Evolutionary conservation across 2,797 vertebrate genomes (phyloP).

Genomic region (Chaunax sp.): DNA sequence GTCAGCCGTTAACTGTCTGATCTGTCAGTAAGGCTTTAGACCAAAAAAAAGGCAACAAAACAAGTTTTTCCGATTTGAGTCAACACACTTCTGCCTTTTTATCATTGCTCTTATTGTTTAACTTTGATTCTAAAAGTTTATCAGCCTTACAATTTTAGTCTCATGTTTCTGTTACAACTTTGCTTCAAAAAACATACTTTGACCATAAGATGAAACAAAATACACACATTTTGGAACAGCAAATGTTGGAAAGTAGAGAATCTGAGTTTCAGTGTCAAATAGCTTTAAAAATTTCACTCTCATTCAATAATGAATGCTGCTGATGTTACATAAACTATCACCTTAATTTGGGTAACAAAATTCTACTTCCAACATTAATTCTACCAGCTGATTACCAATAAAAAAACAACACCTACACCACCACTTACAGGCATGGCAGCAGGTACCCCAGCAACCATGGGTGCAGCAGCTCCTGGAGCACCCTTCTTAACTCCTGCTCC

Average conservation of each 20-base stretch:
- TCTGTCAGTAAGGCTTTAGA: too few relatives aligned
- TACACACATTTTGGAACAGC: too few relatives aligned
- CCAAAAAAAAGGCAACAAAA: too few relatives aligned
- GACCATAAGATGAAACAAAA: too few relatives aligned
- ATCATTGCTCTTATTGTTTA: too few relatives aligned
- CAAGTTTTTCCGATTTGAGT: too few relatives aligned
- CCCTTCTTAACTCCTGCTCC: conserved; percentile 81
- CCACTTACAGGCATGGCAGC: conserved; percentile 86
- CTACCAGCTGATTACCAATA: background rate
- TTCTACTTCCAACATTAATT: background rate
- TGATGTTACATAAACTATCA: too few relatives aligned
- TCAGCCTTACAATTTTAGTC: background rate
- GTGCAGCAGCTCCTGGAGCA: conserved; percentile 73
- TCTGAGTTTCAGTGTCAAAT: background rate
- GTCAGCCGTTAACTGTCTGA: too few relatives aligned
- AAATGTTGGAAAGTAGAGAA: background rate
- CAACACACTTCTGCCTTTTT: too few relatives aligned
- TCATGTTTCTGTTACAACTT: background rate
- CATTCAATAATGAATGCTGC: too few relatives aligned
- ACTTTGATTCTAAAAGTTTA: too few relatives aligned
- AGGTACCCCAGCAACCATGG: conserved; percentile 83
- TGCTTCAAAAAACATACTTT: too few relatives aligned
- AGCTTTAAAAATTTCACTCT: background rate
- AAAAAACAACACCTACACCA: background rate
- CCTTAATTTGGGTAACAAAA: background rate